Percentiles rank a stretch among this genome's conserved stretches.
phyloP scores from a whole-genome alignment of 2,797 vertebrate species.

The Thamnophis elegans region DNA sequence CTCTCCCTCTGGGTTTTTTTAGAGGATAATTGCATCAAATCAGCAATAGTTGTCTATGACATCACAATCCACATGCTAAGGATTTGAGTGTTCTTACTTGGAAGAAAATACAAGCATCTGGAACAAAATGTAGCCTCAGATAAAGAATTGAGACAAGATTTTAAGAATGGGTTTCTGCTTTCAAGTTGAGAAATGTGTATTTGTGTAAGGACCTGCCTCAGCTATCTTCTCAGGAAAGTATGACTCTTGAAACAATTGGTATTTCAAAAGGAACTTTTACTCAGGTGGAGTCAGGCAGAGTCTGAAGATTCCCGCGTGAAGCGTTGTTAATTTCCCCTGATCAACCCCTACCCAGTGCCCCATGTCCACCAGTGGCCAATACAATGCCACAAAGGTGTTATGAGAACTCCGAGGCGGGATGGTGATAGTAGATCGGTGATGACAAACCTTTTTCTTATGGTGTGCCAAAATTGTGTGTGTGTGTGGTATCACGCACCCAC shows the following conservation, averaged over 20 bases:
- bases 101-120: neutral
- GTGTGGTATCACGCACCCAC: too few species aligned
- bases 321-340: neutral
- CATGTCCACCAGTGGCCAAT: neutral
- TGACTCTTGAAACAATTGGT: neutral
- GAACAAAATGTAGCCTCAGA: too few species aligned
- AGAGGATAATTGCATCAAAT: neutral
- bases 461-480: too few species aligned
- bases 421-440: too few species aligned
- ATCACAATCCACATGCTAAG: slow-evolving; percentile 7
- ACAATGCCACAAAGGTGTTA: neutral
- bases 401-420: neutral
- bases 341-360: neutral
- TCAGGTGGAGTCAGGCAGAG: too few species aligned
- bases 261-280: neutral
- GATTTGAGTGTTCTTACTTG: neutral
- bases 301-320: neutral
- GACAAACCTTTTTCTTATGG: too few species aligned
- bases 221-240: neutral
- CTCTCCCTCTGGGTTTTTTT: neutral
- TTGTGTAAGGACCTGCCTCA: neutral
- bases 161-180: neutral
- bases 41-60: slow-evolving; percentile 6
- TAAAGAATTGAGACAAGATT: too few species aligned
- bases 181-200: neutral